Evolutionary conservation across 2,113 vertebrate species (phyloP), one percentile per base, ranked within the genome.

Genomic region (Callocephalon fimbriatum): DNA sequence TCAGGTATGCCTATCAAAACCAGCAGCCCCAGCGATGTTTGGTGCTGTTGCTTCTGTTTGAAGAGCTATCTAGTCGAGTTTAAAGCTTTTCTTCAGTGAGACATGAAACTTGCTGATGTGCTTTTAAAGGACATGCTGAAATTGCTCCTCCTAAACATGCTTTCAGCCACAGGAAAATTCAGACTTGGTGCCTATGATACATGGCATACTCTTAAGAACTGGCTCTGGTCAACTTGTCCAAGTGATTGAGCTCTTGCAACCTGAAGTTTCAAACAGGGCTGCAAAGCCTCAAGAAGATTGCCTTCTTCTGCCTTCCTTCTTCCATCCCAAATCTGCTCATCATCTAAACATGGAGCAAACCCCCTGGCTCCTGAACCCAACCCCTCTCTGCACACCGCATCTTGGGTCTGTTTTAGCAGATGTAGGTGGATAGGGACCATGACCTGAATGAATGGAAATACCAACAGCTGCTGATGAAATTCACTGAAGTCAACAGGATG

Each of bases 331-430:
- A 86, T 42, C 79, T 58, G 10, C 45, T 80, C 4, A 2, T 59
- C 42, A 44, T 21, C 19, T 42, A 42, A 54, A 40, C 16, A 23
- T 0, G 17, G 16, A 63, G 7, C 6, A 56, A 68, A 77, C 10
- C 7, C 10, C 3, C 63, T 4, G 7, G 6, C 16, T 82, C 9
- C 44, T n/a, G 31, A 2, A 29, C 14, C 54, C 50, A 81, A 37
- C 15, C 5, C 8, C 8, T 19, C 27, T 38, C 37, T 25, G 3
- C 21, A 20, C 3, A 1, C 13, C 0, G 0, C 23, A 6, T 7
- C 68, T 75, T 42, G 16, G 17, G 31, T 45, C 51, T 1, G 0
- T 47, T 68, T 45, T 51, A 21, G 54, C 50, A 71, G 45, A 7
- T 11, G 35, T 3, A 37, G n/a, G 27, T 53, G 54, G 45, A n/a